Evolutionary conservation across 2,888 invertebrate species (phyloP).

Genomic region (Serrognathus titanus): DNA sequence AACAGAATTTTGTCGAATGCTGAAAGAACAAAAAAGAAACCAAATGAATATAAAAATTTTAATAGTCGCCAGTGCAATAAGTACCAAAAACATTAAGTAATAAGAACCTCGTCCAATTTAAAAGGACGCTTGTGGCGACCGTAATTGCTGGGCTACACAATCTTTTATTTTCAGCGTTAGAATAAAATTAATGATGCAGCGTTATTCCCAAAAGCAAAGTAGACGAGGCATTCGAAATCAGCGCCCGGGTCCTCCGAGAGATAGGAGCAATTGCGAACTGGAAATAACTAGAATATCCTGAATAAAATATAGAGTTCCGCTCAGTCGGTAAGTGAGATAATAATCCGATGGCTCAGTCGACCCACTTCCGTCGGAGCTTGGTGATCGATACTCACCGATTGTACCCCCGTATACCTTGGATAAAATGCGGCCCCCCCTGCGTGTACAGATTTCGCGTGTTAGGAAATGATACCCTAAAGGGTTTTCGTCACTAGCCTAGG

Average conservation of each 20-base stretch:
- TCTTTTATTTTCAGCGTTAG: not conserved
- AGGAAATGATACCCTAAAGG: not conserved
- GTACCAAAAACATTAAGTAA: no score
- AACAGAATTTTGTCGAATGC: no score
- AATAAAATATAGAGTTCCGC: conserved; percentile 43
- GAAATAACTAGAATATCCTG: conserved; percentile 42
- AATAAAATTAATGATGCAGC: conserved; percentile 24
- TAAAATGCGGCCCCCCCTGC: not conserved
- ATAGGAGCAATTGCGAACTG: conserved; percentile 38
- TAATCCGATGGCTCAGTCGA: conserved; percentile 38
- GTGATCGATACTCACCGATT: conserved; percentile 23
- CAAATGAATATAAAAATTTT: no score
- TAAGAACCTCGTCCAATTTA: no score
- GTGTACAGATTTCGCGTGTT: not conserved
- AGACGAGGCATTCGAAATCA: conserved; percentile 31
- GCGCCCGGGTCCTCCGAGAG: conserved; percentile 34
- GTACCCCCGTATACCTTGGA: conserved; percentile 8
- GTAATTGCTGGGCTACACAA: not conserved
- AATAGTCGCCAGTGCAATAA: no score
- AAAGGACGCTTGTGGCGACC: not conserved
- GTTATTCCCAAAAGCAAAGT: conserved; percentile 19
- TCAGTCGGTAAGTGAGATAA: conserved; percentile 40
- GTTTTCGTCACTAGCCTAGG: not conserved
- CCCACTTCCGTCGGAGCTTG: conserved; percentile 29
- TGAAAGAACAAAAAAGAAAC: no score